Evolutionary conservation across 2,797 vertebrate genomes (phyloP).

Genomic region (Pangasius sanitwongsei): DNA sequence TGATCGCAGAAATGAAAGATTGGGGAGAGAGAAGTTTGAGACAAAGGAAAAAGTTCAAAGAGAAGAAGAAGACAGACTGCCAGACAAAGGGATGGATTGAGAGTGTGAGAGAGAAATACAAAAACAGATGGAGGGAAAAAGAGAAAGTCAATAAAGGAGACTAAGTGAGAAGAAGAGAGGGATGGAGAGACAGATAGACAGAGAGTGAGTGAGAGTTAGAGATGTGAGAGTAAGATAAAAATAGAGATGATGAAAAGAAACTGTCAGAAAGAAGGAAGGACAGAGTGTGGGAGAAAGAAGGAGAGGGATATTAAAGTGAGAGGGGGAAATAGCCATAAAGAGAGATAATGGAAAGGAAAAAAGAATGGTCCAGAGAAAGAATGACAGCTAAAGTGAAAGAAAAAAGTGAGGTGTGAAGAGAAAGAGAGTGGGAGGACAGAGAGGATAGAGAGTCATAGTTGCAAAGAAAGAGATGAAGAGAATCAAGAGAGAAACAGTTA

Average conservation of each 20-base stretch:
- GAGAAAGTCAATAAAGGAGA: neutral
- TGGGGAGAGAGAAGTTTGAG: constrained; percentile 62
- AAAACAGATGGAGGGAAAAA: constrained; percentile 40
- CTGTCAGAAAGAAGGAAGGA: neutral
- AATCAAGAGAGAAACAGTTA: too few relatives aligned
- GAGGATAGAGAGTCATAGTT: neutral
- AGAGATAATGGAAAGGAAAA: constrained; percentile 58
- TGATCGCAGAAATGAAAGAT: constrained; percentile 63
- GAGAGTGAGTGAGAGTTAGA: neutral
- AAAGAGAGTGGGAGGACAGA: neutral
- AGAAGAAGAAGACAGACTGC: neutral
- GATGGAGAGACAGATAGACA: constrained; percentile 19
- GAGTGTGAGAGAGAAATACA: neutral
- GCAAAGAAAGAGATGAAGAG: neutral
- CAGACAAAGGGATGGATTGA: neutral
- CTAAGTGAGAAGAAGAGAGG: constrained; percentile 24
- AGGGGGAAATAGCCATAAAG: constrained; percentile 34
- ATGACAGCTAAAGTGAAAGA: neutral
- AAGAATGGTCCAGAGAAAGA: constrained; percentile 39
- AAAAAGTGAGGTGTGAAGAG: neutral
- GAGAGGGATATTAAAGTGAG: constrained; percentile 44
- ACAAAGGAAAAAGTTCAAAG: constrained; percentile 34
- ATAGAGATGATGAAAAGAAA: neutral
- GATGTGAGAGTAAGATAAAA: neutral
- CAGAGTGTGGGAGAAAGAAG: neutral